Base-by-base conservation (phyloP, 2,888 invertebrate species). In the Trileptium ribeirensis region DNA sequence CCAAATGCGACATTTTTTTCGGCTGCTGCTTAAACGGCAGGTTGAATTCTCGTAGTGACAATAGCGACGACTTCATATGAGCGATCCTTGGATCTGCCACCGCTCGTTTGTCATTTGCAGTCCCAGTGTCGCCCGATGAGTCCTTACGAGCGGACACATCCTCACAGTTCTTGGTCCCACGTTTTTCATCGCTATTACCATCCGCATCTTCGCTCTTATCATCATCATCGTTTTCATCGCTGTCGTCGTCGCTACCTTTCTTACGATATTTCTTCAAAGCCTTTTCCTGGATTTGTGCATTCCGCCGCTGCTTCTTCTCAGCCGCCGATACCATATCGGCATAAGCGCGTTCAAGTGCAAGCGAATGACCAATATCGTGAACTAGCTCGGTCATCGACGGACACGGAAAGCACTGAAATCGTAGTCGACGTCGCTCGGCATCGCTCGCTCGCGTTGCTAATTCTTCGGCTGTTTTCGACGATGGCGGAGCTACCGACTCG, bases 331-430 rank as follows among this genome's bases (percentile, higher is more conserved):
- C 39, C 77, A 75, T 75, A 33, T 75, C 77, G 15, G 34, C 34
- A 38, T 75, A 75, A 19, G 39, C 39, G 38, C 77, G 77, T 36
- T 75, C 77, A 29, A 75, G 8, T 36, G 39, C 77, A 29, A 75
- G 36, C 24, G 33, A 33, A 75, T 75, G 36, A 36, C 77, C 77
- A 36, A 75, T 36, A 75, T 75, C 77, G 38, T 75, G 77, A 24
- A 75, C 34, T 8, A 75, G 31, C 39, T 75, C 77, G n/a, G 77
- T 75, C 37, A 75, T 75, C 15, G 77, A 29, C 37, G 77, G 77
- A 38, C 77, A 75, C 29, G 77, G 77, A 75, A 75, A 75, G 39
- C 77, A 75, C 77, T 75, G 77, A 36, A 75, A 75, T n/a, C 38
- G 34, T 3, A 39, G 36, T 15, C 37, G 31, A 8, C 38, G 77